Evolutionary conservation across 2,888 invertebrate species (phyloP).

Genomic region (Eupithecia tripunctaria): DNA sequence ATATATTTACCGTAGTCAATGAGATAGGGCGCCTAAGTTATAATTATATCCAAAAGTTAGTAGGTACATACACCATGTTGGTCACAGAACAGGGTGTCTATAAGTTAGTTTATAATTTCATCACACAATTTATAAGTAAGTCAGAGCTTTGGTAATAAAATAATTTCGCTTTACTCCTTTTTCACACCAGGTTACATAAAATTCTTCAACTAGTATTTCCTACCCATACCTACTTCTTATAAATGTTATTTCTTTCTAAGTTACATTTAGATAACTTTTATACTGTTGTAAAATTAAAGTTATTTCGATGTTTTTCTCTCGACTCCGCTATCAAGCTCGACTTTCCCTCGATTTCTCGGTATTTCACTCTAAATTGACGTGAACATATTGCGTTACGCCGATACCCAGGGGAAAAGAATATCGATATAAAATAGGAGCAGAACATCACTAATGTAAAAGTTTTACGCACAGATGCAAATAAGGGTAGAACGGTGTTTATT

Average conservation of each 20-base stretch:
- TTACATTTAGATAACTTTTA: not conserved
- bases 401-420: conserved; percentile 14
- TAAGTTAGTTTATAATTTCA: no score
- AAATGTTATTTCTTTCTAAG: not conserved
- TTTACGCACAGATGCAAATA: conserved; percentile 11
- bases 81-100: no score
- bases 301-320: conserved; percentile 1
- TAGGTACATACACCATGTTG: no score
- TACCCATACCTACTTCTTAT: no score
- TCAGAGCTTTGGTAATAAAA: no score
- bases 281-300: not conserved
- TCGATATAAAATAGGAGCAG: conserved; percentile 17
- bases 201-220: no score
- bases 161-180: no score
- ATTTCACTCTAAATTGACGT: conserved; percentile 29
- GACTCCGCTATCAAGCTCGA: not conserved
- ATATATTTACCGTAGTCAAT: no score
- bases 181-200: no score
- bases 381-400: conserved; percentile 19
- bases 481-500: conserved; percentile 12
- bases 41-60: no score
- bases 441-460: conserved; percentile 37
- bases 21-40: no score
- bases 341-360: conserved; percentile 3
- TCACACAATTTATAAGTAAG: no score